Evolutionary conservation across 2,797 vertebrate species (phyloP).

Genomic region (Falco rusticolus): DNA sequence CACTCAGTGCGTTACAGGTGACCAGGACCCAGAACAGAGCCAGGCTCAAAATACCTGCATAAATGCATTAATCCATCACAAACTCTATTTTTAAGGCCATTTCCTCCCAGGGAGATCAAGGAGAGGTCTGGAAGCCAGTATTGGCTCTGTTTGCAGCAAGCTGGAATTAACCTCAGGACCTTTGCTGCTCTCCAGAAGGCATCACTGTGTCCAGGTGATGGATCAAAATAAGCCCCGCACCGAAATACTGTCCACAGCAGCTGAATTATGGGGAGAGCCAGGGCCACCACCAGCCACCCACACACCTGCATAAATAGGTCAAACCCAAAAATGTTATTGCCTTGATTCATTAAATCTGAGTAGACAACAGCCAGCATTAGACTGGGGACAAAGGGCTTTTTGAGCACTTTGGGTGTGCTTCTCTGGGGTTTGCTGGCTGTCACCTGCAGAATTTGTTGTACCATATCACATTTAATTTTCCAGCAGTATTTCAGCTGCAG

Average conservation of each 20-base stretch:
- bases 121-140: background rate
- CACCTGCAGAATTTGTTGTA: background rate
- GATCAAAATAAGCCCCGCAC: background rate
- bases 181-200: background rate
- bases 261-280: background rate
- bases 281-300: background rate
- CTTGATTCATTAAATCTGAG: background rate
- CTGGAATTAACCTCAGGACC: background rate
- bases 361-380: background rate
- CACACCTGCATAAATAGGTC: background rate
- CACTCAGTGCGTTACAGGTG: rapidly evolving
- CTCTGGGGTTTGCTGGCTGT: background rate
- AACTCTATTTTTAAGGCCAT: background rate
- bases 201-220: background rate
- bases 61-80: background rate
- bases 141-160: background rate
- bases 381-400: background rate
- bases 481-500: background rate
- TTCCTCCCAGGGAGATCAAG: background rate
- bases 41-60: background rate
- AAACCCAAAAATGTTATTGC: background rate
- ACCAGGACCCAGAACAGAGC: background rate
- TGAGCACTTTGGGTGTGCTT: background rate
- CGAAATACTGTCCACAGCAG: background rate
- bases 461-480: background rate